Conservation (phyloP, 2,888 invertebrate genomes). For the Pollenia griseotomentosa region DNA sequence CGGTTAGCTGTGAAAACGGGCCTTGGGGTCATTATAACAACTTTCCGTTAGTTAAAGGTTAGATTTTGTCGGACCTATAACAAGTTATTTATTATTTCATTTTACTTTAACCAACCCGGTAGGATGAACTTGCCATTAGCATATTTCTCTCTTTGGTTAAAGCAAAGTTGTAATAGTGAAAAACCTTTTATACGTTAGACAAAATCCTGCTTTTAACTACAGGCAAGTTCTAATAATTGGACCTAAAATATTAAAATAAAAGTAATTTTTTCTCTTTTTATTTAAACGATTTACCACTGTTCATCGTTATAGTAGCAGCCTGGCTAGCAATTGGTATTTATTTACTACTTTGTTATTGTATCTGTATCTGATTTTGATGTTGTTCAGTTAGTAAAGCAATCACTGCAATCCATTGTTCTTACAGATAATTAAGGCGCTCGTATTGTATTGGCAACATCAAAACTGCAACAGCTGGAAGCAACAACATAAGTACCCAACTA, state of each 20-base stretch:
- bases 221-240: no score
- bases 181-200: no score
- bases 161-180: no score
- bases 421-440: slow-evolving; percentile 77
- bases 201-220: no score
- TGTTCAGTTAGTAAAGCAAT: slow-evolving; percentile 67
- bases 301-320: neutral
- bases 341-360: slow-evolving; percentile 36
- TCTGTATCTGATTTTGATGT: slow-evolving; percentile 53
- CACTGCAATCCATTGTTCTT: slow-evolving; percentile 70
- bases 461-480: slow-evolving; percentile 73
- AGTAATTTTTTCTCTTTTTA: neutral
- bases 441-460: slow-evolving; percentile 71
- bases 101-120: no score
- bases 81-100: no score
- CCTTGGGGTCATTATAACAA: no score
- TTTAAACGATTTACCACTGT: neutral
- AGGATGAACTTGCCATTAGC: no score
- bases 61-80: no score
- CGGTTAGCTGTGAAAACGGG: no score
- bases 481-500: slow-evolving; percentile 65
- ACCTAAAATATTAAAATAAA: neutral
- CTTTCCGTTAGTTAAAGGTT: no score
- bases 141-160: no score
- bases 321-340: slow-evolving; percentile 17